These are phyloP conservation scores for Artibeus jamaicensis DNA, from an alignment of 2,797 vertebrate genomes.

Conservation along the genomic window DNA sequence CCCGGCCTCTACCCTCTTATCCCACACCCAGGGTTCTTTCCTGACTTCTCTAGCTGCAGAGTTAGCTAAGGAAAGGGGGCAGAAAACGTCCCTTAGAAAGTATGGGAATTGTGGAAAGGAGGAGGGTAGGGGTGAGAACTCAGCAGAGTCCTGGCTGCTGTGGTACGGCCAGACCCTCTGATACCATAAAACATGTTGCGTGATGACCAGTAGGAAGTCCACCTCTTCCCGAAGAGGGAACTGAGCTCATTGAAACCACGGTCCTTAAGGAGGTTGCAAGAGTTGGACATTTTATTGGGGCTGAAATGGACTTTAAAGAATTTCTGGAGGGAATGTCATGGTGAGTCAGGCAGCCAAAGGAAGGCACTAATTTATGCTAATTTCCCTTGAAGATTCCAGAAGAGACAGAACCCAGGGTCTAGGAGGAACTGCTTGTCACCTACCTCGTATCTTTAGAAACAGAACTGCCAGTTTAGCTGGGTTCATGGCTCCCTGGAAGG, in stretches of 20 bases:
- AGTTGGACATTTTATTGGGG: not conserved
- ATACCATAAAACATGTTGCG: no score
- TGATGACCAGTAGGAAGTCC: not conserved
- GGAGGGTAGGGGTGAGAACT: not conserved
- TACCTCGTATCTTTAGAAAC: not conserved
- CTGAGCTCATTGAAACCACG: not conserved
- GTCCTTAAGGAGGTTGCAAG: not conserved
- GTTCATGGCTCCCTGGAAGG: not conserved
- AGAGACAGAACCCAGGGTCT: not conserved
- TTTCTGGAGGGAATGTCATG: not conserved
- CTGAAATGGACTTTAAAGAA: not conserved
- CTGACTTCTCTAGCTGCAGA: not conserved
- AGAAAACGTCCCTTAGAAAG: not conserved
- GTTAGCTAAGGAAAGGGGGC: not conserved
- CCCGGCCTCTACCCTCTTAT: not conserved
- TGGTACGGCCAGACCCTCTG: not conserved
- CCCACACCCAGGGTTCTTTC: not conserved
- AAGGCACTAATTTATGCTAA: not conserved
- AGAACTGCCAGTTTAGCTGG: not conserved
- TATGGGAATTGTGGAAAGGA: no score
- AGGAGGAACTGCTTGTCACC: not conserved
- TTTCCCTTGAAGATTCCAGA: not conserved
- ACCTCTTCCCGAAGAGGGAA: not conserved
- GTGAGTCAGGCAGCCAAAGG: not conserved
- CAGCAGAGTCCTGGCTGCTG: accelerated